These are phyloP conservation scores for Zaprionus kolodkinae DNA, from an alignment of 1,140 invertebrate species.

Conservation along the genomic window DNA sequence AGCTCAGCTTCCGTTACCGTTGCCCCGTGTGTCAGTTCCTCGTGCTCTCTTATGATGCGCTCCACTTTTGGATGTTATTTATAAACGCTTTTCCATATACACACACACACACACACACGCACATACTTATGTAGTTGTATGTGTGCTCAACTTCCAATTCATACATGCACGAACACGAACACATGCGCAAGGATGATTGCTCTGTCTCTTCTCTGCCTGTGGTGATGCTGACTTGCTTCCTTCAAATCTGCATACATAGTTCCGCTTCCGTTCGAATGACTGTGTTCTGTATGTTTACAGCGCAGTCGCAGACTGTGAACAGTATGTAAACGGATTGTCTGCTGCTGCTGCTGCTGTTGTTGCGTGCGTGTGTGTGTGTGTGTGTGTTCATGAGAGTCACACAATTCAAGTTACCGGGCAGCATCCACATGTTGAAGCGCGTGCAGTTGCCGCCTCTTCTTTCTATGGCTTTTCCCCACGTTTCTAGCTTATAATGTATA, in stretches of 20 bases:
- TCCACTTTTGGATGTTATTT: slow-evolving; percentile 81
- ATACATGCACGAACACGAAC: slow-evolving; percentile 34
- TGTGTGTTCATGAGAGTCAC: slow-evolving; percentile 18
- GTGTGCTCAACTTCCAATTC: slow-evolving; percentile 13
- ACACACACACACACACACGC: too few species aligned
- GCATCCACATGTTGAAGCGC: slow-evolving; percentile 74
- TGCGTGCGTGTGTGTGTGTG: slow-evolving; percentile 25
- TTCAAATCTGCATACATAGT: slow-evolving; percentile 76
- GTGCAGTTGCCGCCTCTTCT: slow-evolving; percentile 49
- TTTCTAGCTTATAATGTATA: slow-evolving; percentile 2
- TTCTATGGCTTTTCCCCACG: slow-evolving; percentile 2
- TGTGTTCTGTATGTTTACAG: slow-evolving; percentile 30
- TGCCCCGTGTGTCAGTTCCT: slow-evolving; percentile 29
- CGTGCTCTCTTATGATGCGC: slow-evolving; percentile 51
- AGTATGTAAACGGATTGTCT: slow-evolving; percentile 43
- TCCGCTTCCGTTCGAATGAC: slow-evolving; percentile 67
- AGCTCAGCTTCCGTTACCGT: slow-evolving; percentile 60
- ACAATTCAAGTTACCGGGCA: slow-evolving; percentile 64
- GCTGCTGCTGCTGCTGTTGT: not conserved
- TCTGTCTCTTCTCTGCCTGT: slow-evolving; percentile 37
- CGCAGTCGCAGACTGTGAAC: slow-evolving; percentile 62
- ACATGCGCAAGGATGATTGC: slow-evolving; percentile 50
- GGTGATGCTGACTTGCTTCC: slow-evolving; percentile 53
- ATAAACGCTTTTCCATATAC: slow-evolving; percentile 69
- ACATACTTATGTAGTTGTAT: slow-evolving; percentile 30